Conservation (phyloP, 2,113 vertebrate genomes). For the Forbesichthys papilliferus region DNA sequence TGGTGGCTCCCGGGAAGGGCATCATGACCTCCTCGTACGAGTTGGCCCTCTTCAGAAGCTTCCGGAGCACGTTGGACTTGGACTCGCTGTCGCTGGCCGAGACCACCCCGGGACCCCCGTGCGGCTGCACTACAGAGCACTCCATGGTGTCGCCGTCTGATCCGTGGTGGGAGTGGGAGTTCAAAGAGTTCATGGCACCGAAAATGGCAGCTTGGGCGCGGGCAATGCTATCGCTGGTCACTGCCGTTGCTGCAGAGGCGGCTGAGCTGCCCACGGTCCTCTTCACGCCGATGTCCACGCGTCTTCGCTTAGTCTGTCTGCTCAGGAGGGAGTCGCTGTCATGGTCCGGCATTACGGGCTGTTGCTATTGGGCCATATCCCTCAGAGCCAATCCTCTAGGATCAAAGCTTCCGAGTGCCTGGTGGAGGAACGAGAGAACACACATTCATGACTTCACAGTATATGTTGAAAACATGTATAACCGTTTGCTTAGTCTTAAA, state of each 20-base stretch:
- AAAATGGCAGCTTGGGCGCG: conserved; percentile 93
- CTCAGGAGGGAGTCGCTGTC: conserved; percentile 98
- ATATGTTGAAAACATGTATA: conserved; percentile 21
- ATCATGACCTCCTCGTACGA: conserved; percentile 99
- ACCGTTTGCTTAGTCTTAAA: background rate
- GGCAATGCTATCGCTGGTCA: conserved; percentile 85
- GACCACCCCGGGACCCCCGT: conserved; percentile 69
- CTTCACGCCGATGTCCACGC: conserved; percentile 99
- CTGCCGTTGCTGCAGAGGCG: conserved; percentile 58
- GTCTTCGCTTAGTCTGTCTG: conserved; percentile 99
- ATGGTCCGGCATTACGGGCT: conserved; percentile 99
- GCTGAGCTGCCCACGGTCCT: conserved; percentile 95
- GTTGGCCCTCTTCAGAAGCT: conserved; percentile 99
- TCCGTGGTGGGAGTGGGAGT: conserved; percentile 87
- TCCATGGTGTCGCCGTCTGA: conserved; percentile 91
- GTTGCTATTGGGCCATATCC: conserved; percentile 98
- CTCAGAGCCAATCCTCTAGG: conserved; percentile 91
- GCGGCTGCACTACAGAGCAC: conserved; percentile 92
- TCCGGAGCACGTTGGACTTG: conserved; percentile 98
- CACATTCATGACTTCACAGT: conserved; percentile 75
- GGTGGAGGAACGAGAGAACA: conserved; percentile 83
- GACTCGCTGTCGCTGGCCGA: conserved; percentile 82
- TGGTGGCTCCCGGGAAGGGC: conserved; percentile 97
- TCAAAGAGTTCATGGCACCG: conserved; percentile 92
- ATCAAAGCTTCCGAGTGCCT: conserved; percentile 83